Evolutionary conservation across 2,888 invertebrate genomes (phyloP).

Genomic region (Parnassius smintheus): DNA sequence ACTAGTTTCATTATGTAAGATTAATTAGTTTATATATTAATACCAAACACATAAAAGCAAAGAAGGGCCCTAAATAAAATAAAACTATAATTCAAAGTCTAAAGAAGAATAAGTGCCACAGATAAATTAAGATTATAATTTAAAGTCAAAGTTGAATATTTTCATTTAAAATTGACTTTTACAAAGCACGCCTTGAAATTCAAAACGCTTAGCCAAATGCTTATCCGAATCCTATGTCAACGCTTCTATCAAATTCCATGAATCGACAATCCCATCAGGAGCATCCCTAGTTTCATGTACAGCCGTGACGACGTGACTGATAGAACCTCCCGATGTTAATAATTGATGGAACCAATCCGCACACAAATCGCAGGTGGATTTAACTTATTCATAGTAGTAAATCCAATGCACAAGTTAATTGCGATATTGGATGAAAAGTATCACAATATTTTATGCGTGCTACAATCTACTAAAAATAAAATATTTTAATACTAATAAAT

Average conservation of each 20-base stretch:
- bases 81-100: no score
- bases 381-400: constrained; percentile 22
- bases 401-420: constrained; percentile 8
- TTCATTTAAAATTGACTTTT: no score
- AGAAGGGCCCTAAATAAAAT: not conserved
- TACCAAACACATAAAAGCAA: not conserved
- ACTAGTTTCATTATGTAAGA: no score
- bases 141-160: no score
- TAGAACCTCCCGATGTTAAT: constrained; percentile 1
- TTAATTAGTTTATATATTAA: not conserved
- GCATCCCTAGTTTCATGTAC: constrained; percentile 1
- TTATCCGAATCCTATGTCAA: no score
- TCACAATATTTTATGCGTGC: not conserved
- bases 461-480: no score
- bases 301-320: constrained; percentile 15
- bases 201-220: no score
- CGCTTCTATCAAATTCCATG: not conserved
- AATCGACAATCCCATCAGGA: not conserved
- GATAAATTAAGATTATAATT: no score
- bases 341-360: constrained; percentile 22
- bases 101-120: no score
- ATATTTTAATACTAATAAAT: no score
- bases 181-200: no score
- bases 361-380: constrained; percentile 15
- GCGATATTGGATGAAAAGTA: not conserved